A percentile compares a stretch with the other conserved stretches of the same genome.
phyloP scores from a whole-genome alignment of 1,140 invertebrate genomes.

The Drosophila tsacasi region DNA sequence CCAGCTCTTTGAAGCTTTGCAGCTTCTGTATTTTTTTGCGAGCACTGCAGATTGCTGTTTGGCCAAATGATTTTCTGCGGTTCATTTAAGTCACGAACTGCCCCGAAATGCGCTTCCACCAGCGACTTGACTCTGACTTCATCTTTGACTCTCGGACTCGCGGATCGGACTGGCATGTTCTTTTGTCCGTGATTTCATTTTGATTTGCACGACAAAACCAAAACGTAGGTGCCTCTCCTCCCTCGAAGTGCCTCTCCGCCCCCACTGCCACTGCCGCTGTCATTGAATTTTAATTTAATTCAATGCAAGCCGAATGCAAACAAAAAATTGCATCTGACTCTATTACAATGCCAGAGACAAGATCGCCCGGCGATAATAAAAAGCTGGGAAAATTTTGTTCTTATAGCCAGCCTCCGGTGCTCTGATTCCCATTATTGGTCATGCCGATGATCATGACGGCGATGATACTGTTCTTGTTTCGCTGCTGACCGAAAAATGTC shows the following conservation, averaged over 20 bases:
- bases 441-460: constrained; percentile 63
- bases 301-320: constrained; percentile 66
- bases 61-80: constrained; percentile 78
- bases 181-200: constrained; percentile 82
- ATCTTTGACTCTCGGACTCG: constrained; percentile 51
- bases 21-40: constrained; percentile 51
- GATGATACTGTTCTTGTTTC: constrained; percentile 42
- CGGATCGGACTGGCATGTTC: constrained; percentile 67
- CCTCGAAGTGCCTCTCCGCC: constrained; percentile 6
- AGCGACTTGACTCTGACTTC: constrained; percentile 53
- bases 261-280: constrained; percentile 40
- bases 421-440: constrained; percentile 80
- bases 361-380: constrained; percentile 76
- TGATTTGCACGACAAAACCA: constrained; percentile 77
- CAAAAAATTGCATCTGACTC: constrained; percentile 66
- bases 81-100: constrained; percentile 82
- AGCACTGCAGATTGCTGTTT: constrained; percentile 30
- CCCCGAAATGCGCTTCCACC: constrained; percentile 66
- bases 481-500: constrained; percentile 65
- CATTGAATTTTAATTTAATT: constrained; percentile 84
- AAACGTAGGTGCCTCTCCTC: constrained; percentile 67
- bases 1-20: constrained; percentile 31
- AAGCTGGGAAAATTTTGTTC: constrained; percentile 74
- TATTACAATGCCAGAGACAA: constrained; percentile 69
- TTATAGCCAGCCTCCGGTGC: constrained; percentile 57